Percentiles rank a stretch among this genome's conserved stretches.
Conservation (phyloP, 2,888 invertebrate species). For the Eristalis tenax region DNA sequence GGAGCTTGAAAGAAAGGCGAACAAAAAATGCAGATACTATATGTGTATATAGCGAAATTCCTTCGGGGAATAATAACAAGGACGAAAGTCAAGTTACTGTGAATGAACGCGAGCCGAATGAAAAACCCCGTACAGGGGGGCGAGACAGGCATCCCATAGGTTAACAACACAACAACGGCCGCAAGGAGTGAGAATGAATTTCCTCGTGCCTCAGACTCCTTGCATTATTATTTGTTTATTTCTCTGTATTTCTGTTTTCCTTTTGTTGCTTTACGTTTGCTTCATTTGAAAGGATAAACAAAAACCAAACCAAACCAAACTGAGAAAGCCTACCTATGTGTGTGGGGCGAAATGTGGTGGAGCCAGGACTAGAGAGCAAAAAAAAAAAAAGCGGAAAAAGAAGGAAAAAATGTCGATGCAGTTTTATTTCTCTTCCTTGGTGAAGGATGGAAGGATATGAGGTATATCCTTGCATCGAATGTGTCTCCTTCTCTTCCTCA, state of each 20-base stretch:
- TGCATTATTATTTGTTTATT: slow-evolving; percentile 54
- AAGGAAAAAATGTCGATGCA: slow-evolving; percentile 49
- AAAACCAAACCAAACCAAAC: slow-evolving; percentile 29
- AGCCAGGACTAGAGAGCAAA: background rate
- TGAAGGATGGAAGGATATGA: background rate
- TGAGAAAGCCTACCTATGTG: slow-evolving; percentile 42
- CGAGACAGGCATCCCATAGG: slow-evolving; percentile 14
- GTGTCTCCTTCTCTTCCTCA: background rate
- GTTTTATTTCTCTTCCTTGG: slow-evolving; percentile 53
- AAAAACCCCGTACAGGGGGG: background rate
- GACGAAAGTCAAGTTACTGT: slow-evolving; percentile 64
- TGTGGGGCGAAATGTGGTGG: background rate
- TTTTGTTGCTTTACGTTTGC: slow-evolving; percentile 60
- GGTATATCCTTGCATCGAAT: slow-evolving; percentile 50
- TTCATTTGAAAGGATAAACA: slow-evolving; percentile 62
- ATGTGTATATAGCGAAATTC: slow-evolving; percentile 7
- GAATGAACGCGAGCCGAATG: slow-evolving; percentile 54
- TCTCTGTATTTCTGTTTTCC: slow-evolving; percentile 48
- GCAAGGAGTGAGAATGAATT: slow-evolving; percentile 44
- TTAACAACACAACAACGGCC: slow-evolving; percentile 44
- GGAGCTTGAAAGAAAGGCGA: background rate
- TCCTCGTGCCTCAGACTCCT: slow-evolving; percentile 7
- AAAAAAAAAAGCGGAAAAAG: background rate
- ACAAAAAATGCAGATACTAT: background rate
- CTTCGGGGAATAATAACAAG: slow-evolving; percentile 54